Conservation (phyloP, 2,888 invertebrate genomes). For the Charanyca ferruginea region DNA sequence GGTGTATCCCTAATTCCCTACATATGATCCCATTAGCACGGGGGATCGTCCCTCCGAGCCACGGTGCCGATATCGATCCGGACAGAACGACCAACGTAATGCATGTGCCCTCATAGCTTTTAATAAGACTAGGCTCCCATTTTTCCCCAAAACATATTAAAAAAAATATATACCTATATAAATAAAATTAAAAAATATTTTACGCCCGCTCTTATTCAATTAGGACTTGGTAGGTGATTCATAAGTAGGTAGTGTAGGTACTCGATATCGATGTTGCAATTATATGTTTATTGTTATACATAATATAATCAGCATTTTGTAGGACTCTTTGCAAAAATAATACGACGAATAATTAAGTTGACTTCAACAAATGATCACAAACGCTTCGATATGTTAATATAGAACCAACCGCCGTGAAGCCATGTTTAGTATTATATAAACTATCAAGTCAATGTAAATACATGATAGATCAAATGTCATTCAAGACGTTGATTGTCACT, state of each 20-base stretch:
- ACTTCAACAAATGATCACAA: slow-evolving; percentile 19
- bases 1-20: slow-evolving; percentile 79
- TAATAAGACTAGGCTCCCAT: slow-evolving; percentile 37
- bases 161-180: too few relatives aligned
- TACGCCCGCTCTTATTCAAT: slow-evolving; percentile 21
- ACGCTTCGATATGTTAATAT: not conserved
- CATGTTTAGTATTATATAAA: slow-evolving; percentile 10
- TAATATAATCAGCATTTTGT: too few relatives aligned
- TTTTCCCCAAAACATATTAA: slow-evolving; percentile 32
- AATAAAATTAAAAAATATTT: slow-evolving; percentile 38
- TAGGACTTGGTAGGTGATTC: slow-evolving; percentile 1
- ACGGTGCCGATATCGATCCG: slow-evolving; percentile 78
- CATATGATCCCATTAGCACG: slow-evolving; percentile 81
- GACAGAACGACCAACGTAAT: slow-evolving; percentile 54
- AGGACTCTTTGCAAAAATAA: not conserved
- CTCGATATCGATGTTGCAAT: not conserved
- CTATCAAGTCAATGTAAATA: slow-evolving; percentile 15
- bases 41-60: slow-evolving; percentile 77
- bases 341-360: not conserved
- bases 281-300: not conserved
- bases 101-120: slow-evolving; percentile 48
- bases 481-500: slow-evolving; percentile 38
- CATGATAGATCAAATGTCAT: slow-evolving; percentile 38
- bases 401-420: not conserved
- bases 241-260: too few relatives aligned